Base-by-base conservation (phyloP, 1,140 invertebrate species). In the Sweltsa coloradensis region DNA sequence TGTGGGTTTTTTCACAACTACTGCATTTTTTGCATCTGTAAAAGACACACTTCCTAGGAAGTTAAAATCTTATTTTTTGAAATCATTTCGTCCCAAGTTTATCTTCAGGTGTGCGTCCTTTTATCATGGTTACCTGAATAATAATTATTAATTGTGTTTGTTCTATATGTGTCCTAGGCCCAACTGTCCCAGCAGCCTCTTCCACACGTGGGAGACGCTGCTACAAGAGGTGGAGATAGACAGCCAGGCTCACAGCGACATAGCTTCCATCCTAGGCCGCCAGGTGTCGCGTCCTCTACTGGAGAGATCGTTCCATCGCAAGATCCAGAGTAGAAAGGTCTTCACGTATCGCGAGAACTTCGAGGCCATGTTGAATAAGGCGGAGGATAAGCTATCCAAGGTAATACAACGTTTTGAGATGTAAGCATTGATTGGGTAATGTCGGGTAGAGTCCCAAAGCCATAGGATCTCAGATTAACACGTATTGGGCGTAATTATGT, bases 151-250 rank as follows among this genome's bases (percentile, higher is more conserved):
- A n/a, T n/a, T n/a, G n/a, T n/a, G n/a, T n/a, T n/a, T n/a, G n/a
- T n/a, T n/a, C n/a, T n/a, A n/a, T n/a, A n/a, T n/a, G n/a, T n/a
- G n/a, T n/a, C n/a, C n/a, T 70, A 89, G 87, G 62, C 82, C 83
- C 40, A 72, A 78, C 54, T 87, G 83, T 57, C 78, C 81, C 7
- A 85, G 82, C 53, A 79, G 83, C 14, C 75, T 95, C 57, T 89
- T 91, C 60, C 83, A 89, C 60, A 80, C 85, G 42, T 96, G 92
- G 92, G 91, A 95, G 65, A 82, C 80, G 39, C 71, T 96, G 25
- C 74, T 95, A 23, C 85, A 92, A 62, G 90, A 94, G 65, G 85
- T 93, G 27, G 91, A 96, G 68, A 80, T 88, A 18, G 91, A 96
- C 65, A 91, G 90, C 4, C 79, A 89, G 59, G 82, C 88, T 45